Evolutionary conservation across 2,797 vertebrate species (phyloP).

Genomic region (Siniperca undulata): DNA sequence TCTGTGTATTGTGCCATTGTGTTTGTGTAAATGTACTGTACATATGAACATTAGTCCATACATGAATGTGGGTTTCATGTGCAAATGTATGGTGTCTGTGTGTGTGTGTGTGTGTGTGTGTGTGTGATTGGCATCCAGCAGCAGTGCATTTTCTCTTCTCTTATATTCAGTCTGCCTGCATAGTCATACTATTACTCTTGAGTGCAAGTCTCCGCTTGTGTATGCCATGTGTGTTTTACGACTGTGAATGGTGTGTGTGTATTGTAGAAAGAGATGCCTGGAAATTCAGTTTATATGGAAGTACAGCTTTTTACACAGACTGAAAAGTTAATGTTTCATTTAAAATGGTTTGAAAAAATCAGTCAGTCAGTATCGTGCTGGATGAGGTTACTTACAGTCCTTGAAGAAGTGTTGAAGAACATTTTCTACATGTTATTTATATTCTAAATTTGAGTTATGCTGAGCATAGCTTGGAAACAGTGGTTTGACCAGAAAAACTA

Average conservation of each 20-base stretch:
- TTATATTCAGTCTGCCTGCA: constrained; percentile 3
- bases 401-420: not conserved
- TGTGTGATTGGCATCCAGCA: constrained; percentile 30
- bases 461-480: not conserved
- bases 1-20: constrained; percentile 5
- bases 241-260: constrained; percentile 1
- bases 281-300: constrained; percentile 7
- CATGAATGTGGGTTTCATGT: constrained; percentile 21
- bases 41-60: constrained; percentile 18
- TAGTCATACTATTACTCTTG: not conserved
- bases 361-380: too few species aligned
- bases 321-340: constrained; percentile 19
- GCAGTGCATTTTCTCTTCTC: not conserved
- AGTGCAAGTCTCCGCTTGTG: constrained; percentile 25
- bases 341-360: not conserved
- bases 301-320: not conserved
- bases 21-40: constrained; percentile 20
- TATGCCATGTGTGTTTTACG: constrained; percentile 47
- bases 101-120: constrained; percentile 5
- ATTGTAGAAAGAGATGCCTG: not conserved
- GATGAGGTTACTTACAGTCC: not conserved
- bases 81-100: not conserved
- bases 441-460: not conserved
- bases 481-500: not conserved
- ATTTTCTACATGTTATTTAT: not conserved